Base-by-base conservation (phyloP, 92 coral and sea anemone genomes). In the Diadumene lineata region DNA sequence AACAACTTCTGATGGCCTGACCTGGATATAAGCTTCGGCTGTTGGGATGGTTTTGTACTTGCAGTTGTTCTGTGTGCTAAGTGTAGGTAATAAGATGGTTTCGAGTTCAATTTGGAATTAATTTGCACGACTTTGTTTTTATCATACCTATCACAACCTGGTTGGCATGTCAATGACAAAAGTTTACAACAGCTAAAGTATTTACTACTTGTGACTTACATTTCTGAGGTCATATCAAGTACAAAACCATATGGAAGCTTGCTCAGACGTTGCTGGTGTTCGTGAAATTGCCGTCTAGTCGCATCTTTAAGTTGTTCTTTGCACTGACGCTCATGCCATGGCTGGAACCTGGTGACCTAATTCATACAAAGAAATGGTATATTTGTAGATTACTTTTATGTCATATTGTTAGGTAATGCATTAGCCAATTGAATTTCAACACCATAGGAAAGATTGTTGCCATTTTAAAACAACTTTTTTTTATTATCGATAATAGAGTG, bases 161-260 rank as follows among this genome's bases (percentile, higher is more conserved):
- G n/a, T n/a, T n/a, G n/a, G n/a, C n/a, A n/a, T n/a, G n/a, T n/a
- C n/a, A n/a, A n/a, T n/a, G n/a, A n/a, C n/a, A n/a, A n/a, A n/a
- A n/a, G n/a, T n/a, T n/a, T n/a, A n/a, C n/a, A n/a, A n/a, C n/a
- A n/a, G n/a, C n/a, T n/a, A 53, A 53, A 64, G 31, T 29, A 34
- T 33, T 10, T 33, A 32, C 38, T 18, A 33, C 22, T 66, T 66
- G 38, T 33, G 9, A 66, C 38, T 66, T 66, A 68, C 73, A 57
- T 68, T 48, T 68, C 73, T 43, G 73, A 50, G 26, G 44, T 31
- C 84, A 70, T 79, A 69, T 64, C 77, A 34, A 79, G 56, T 16
- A 79, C 79, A 71, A 79, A 79, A 17, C 84, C 84, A 64, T 79
- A 79, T 72, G 79, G 84, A 34, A 79, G 48, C 72, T 63, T 32